phyloP scores from a whole-genome alignment of 2,888 invertebrate genomes.

The Lymantria monacha region DNA sequence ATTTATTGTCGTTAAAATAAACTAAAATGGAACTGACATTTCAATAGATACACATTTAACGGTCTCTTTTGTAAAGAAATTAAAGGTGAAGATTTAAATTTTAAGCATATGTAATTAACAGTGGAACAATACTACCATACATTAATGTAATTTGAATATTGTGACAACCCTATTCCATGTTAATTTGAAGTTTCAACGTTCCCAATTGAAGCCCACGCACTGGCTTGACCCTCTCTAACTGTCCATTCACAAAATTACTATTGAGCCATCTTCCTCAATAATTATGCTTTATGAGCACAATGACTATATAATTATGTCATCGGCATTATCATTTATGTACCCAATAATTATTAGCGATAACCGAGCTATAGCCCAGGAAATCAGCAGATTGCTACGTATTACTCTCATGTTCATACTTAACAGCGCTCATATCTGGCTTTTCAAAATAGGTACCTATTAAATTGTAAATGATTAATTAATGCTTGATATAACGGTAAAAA shows the following conservation, averaged over 20 bases:
- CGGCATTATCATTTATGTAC: neutral
- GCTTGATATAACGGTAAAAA: no score
- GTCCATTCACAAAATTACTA: conserved; percentile 66
- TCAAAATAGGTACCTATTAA: no score
- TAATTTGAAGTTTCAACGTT: conserved; percentile 69
- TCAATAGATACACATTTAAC: no score
- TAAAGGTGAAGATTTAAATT: neutral
- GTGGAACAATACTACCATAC: conserved; percentile 21
- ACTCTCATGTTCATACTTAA: no score
- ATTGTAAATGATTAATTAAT: no score
- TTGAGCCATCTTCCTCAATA: conserved; percentile 70
- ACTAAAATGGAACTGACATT: no score
- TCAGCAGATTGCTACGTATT: no score
- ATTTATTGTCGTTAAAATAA: no score
- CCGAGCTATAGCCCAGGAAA: neutral
- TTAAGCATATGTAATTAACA: conserved; percentile 8
- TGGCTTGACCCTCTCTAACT: conserved; percentile 54
- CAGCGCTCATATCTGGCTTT: no score
- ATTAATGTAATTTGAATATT: conserved; percentile 22
- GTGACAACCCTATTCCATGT: conserved; percentile 54
- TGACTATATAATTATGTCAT: conserved; percentile 13
- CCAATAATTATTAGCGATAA: neutral
- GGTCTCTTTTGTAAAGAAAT: no score
- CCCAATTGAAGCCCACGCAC: conserved; percentile 76
- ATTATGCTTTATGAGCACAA: conserved; percentile 46